Conservation (phyloP, 92 coral and sea anemone species). For the Galaxea fascicularis region DNA sequence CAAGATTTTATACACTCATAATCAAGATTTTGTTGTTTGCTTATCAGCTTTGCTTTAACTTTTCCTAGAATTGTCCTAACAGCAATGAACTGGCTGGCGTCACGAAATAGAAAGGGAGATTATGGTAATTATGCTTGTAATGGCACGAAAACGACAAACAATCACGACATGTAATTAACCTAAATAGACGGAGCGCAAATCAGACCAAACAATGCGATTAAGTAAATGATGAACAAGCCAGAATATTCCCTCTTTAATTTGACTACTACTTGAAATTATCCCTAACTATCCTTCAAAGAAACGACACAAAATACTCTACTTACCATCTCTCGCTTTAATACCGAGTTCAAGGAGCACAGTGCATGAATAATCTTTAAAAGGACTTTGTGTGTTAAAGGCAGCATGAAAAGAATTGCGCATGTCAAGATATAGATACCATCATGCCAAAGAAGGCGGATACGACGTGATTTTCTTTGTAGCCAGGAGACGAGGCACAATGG, state of each 20-base stretch:
- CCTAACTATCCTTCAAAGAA: background rate
- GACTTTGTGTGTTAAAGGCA: background rate
- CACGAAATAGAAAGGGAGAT: background rate
- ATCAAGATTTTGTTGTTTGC: background rate
- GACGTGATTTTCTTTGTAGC: too few relatives aligned
- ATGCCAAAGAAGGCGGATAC: too few relatives aligned
- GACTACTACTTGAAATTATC: background rate
- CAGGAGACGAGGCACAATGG: too few relatives aligned
- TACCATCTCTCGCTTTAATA: background rate
- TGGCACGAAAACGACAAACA: background rate
- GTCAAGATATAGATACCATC: background rate
- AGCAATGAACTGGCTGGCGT: too few relatives aligned
- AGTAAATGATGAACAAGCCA: background rate
- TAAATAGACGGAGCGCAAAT: background rate
- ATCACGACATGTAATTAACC: background rate
- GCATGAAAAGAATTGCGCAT: background rate
- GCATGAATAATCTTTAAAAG: background rate
- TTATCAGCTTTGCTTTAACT: background rate
- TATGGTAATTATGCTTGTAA: too few relatives aligned
- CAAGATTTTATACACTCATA: background rate
- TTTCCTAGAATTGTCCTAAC: background rate
- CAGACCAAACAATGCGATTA: background rate
- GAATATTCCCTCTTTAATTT: background rate
- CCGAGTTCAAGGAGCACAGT: background rate
- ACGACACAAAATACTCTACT: background rate